Percentiles rank a stretch among this genome's conserved stretches.
phyloP scores from a whole-genome alignment of 2,888 invertebrate genomes.

The Protonemura montana region DNA sequence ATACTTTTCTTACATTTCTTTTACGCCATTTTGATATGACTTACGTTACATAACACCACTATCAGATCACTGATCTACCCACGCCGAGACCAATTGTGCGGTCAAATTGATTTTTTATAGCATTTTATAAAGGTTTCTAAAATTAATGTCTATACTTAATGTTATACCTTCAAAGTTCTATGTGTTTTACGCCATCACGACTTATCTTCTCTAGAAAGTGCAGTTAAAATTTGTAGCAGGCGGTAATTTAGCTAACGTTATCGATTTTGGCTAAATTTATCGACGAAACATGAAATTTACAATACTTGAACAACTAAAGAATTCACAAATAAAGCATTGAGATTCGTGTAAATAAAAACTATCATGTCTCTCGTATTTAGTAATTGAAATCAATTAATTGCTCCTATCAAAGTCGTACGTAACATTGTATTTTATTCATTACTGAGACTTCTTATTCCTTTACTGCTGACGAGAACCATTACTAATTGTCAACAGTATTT shows the following conservation, averaged over 20 bases:
- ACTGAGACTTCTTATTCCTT: not conserved
- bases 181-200: not conserved
- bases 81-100: not conserved
- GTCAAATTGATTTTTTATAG: constrained; percentile 5
- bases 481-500: not conserved
- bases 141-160: not conserved
- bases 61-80: not conserved
- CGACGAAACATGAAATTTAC: not conserved
- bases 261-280: not conserved
- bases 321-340: not conserved
- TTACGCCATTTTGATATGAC: not conserved
- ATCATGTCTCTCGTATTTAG: not conserved
- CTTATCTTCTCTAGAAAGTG: not conserved
- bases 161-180: not conserved
- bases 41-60: not conserved
- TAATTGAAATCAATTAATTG: not conserved
- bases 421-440: not conserved
- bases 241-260: not conserved
- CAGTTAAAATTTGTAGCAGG: not conserved
- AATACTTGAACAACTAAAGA: not conserved
- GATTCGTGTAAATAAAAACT: not conserved
- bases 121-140: constrained; percentile 12
- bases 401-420: not conserved
- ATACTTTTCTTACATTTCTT: not conserved
- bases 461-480: not conserved